Evolutionary conservation across 2,797 vertebrate genomes (phyloP).

Genomic region (Crocidura indochinensis): DNA sequence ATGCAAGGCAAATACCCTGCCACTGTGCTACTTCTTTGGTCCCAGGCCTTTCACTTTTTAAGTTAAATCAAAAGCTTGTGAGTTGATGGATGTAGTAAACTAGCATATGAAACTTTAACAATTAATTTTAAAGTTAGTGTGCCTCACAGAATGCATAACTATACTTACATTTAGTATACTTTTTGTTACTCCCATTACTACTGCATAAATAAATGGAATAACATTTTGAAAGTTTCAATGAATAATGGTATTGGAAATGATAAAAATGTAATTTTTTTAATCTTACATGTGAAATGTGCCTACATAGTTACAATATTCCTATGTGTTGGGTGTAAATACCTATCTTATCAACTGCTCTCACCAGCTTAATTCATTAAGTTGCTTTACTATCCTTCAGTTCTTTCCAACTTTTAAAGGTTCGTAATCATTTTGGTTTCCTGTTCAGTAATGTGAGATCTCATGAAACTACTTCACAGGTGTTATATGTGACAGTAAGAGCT

Average conservation of each 20-base stretch:
- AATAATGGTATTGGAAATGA: conserved; percentile 42
- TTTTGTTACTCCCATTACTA: conserved; percentile 10
- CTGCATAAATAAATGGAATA: conserved; percentile 26
- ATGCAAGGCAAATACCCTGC: too few relatives aligned
- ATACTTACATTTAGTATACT: background rate
- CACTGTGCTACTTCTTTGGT: too few relatives aligned
- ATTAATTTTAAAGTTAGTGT: conserved; percentile 41
- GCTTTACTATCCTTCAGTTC: conserved; percentile 61
- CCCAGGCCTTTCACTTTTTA: background rate
- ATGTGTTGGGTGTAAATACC: background rate
- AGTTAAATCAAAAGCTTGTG: conserved; percentile 27
- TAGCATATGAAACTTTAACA: conserved; percentile 22
- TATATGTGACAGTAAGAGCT: conserved; percentile 37
- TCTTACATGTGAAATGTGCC: background rate
- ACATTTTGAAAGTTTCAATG: conserved; percentile 17
- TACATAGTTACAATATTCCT: background rate
- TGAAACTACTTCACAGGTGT: conserved; percentile 75
- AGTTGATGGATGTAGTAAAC: conserved; percentile 18
- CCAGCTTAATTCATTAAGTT: conserved; percentile 64
- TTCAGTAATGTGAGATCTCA: conserved; percentile 67
- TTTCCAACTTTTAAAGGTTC: conserved; percentile 60
- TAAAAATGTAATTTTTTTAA: conserved; percentile 26
- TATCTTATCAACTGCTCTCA: conserved; percentile 54
- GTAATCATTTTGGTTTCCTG: conserved; percentile 69
- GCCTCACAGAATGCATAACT: conserved; percentile 20